These are phyloP conservation scores for Lineus longissimus DNA, from an alignment of 1,140 invertebrate genomes.

Conservation along the genomic window DNA sequence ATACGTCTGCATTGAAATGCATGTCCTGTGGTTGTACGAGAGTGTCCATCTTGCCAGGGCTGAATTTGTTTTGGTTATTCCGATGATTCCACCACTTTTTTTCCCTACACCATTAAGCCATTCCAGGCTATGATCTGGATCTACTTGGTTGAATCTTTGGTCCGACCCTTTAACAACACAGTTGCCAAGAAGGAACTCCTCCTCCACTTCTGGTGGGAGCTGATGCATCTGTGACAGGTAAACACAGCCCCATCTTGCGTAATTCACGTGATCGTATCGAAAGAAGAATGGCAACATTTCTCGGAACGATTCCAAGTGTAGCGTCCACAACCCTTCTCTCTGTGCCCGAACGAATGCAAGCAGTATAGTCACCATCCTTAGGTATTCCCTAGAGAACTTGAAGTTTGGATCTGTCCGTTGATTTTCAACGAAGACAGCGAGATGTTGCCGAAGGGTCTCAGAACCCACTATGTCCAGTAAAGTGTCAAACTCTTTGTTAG, in stretches of 20 bases:
- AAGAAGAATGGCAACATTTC: slow-evolving; percentile 6
- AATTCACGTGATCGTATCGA: slow-evolving; percentile 9
- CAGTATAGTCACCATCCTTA: not conserved
- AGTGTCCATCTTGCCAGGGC: slow-evolving; percentile 3
- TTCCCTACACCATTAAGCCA: not conserved
- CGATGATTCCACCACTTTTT: slow-evolving; percentile 3
- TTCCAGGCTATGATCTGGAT: not conserved
- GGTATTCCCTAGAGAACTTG: not conserved
- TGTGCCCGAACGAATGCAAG: not conserved
- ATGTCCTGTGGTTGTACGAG: not conserved
- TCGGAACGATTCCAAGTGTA: slow-evolving; percentile 1
- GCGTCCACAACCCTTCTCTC: not conserved
- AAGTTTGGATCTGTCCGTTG: too few species aligned
- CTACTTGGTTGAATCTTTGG: slow-evolving; percentile 8
- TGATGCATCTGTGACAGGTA: slow-evolving; percentile 9
- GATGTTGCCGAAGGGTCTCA: not conserved
- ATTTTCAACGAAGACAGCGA: not conserved
- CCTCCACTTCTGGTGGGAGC: not conserved
- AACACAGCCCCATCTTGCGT: slow-evolving; percentile 6
- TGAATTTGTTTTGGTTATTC: slow-evolving; percentile 7
- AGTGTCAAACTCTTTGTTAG: not conserved
- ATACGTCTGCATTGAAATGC: not conserved
- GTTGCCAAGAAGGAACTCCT: slow-evolving; percentile 3
- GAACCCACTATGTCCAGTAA: not conserved
- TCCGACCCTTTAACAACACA: slow-evolving; percentile 7